Evolutionary conservation across 2,113 vertebrate genomes (phyloP).

Genomic region (Ptilonorhynchus violaceus): DNA sequence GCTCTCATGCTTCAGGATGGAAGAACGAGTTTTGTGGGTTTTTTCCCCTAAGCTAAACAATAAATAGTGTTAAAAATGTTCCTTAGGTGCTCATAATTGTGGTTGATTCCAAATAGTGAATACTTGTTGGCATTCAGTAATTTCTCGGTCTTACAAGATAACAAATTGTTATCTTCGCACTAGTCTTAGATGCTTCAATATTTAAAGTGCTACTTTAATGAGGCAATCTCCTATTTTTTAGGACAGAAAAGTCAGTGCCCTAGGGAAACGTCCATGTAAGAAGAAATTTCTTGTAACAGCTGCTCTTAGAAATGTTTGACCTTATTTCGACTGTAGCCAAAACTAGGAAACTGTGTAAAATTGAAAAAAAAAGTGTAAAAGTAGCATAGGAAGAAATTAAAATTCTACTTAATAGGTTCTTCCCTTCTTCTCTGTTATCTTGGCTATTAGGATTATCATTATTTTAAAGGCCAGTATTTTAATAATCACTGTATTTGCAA

Average conservation of each 20-base stretch:
- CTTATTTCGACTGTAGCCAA: not conserved
- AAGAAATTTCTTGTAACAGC: conserved; percentile 6
- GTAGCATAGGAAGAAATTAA: not conserved
- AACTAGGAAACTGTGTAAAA: not conserved
- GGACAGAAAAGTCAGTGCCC: not conserved
- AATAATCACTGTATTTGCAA: not conserved
- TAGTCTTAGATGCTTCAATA: not conserved
- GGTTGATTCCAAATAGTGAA: not conserved
- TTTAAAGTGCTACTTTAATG: not conserved
- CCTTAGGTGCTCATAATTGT: not conserved
- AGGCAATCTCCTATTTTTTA: not conserved
- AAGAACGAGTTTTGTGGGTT: fast-evolving
- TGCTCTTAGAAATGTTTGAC: not conserved
- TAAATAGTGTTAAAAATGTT: not conserved
- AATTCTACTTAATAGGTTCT: not conserved
- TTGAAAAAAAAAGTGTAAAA: not conserved
- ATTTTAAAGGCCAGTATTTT: not conserved
- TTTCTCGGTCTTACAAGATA: not conserved
- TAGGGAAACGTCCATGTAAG: not conserved
- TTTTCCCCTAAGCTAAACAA: not conserved
- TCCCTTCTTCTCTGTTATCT: not conserved
- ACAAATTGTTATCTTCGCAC: not conserved
- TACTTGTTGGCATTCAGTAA: not conserved
- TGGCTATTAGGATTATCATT: not conserved
- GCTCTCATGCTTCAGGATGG: not conserved